These are phyloP conservation scores for Leucophenga maculata DNA, from an alignment of 2,888 invertebrate genomes.

Conservation along the genomic window DNA sequence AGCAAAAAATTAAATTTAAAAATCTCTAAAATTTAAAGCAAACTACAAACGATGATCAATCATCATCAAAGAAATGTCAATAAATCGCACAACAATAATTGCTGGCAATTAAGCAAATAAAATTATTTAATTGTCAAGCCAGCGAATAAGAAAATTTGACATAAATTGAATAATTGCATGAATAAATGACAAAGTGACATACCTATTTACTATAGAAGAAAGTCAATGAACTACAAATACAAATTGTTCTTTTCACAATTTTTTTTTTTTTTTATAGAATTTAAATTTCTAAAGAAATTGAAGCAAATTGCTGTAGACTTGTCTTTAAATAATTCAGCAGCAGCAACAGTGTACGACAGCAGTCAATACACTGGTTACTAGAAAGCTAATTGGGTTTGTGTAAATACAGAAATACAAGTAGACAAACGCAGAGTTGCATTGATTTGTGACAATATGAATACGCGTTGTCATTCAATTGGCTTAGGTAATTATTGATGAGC, in stretches of 20 bases:
- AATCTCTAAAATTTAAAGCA: neutral
- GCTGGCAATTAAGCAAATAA: neutral
- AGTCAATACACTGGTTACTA: neutral
- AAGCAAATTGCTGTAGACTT: neutral
- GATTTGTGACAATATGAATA: constrained; percentile 11
- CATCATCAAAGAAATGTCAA: neutral
- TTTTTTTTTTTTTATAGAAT: neutral
- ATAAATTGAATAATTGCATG: no score
- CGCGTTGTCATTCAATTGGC: constrained; percentile 5
- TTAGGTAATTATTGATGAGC: constrained; percentile 14
- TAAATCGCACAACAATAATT: neutral
- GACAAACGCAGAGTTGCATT: neutral
- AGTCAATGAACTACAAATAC: neutral
- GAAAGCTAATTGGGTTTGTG: neutral
- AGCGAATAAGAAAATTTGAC: neutral
- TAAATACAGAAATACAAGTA: neutral
- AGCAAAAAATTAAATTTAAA: neutral
- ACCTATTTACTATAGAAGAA: no score
- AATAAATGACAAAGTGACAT: no score
- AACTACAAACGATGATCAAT: neutral
- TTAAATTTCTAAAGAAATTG: neutral
- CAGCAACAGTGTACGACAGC: neutral
- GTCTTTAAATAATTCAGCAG: neutral
- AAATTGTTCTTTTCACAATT: neutral
- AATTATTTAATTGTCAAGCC: constrained; percentile 15